A percentile compares a stretch with the other conserved stretches of the same genome.
phyloP scores from a whole-genome alignment of 2,113 vertebrate genomes.

The Atlantisia rogersi region DNA sequence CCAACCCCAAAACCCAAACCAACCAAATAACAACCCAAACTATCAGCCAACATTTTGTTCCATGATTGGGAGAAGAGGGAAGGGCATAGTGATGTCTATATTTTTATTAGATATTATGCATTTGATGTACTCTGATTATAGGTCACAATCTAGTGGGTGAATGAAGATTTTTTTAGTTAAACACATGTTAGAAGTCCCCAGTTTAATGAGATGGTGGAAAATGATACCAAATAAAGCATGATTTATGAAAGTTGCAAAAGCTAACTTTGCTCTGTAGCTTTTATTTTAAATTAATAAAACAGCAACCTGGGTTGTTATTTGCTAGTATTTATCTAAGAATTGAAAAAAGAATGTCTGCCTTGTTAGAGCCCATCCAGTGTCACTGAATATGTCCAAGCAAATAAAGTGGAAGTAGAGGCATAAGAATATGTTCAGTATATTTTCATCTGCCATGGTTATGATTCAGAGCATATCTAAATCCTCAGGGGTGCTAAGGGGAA shows the following conservation, averaged over 20 bases:
- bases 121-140: neutral
- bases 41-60: neutral
- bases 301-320: neutral
- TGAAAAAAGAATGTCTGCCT: neutral
- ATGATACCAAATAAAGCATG: neutral
- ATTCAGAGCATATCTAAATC: neutral
- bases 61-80: neutral
- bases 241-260: neutral
- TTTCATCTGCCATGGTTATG: neutral
- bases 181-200: neutral
- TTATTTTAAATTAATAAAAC: neutral
- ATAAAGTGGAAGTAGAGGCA: neutral
- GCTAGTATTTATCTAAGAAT: neutral
- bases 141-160: neutral
- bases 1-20: too few species aligned
- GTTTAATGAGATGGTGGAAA: neutral
- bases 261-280: neutral
- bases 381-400: neutral
- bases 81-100: accelerated
- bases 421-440: neutral
- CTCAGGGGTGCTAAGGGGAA: neutral
- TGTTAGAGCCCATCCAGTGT: neutral
- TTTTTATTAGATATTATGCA: neutral
- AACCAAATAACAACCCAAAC: too few species aligned
- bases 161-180: neutral